Evolutionary conservation across 2,113 vertebrate species (phyloP), one percentile per base, ranked within the genome.

Genomic region (Ramphastos sulfuratus): DNA sequence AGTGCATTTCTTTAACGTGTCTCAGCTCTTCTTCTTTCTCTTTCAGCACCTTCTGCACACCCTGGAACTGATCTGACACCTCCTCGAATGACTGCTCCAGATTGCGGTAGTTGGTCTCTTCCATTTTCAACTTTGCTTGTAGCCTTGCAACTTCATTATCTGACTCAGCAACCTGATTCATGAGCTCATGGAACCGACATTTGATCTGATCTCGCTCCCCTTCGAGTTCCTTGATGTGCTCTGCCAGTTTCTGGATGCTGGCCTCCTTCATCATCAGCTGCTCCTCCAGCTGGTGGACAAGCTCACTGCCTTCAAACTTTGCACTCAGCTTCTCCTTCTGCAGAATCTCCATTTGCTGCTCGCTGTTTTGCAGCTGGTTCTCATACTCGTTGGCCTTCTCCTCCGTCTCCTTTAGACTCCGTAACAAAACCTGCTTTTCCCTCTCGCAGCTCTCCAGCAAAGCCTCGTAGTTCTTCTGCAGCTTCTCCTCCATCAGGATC

Each of bases 21-120:
- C 95, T 97, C 77, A 99, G 97, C 93, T 99, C 99, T 9, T 99
- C 98, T 37, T 99, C 99, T 79, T 99, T 99, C 67, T 99, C 98
- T 70, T 94, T 93, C 67, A 99, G 96, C 73, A 98, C 97, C 19
- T 97, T 92, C 85, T 98, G 98, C 86, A 98, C 97, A 58, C 98
- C 97, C 87, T 98, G 97, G 88, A 99, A 98, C 81, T 99, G 98
- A 67, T 98, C 95, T 0, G 98, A 98, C 46, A 98, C 98, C n/a
- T 97, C 98, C 90, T 98, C 97, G 0, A 98, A 98, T 0, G 98
- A 98, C 18, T 95, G 97, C 89, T 99, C 98, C 81, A 99, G 96
- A 24, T 96, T 97, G 81, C 96, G 97, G 92, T 98, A 99, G 93
- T 99, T 98, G 1, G 97, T 97, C 93, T 99, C 98, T 85, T 98